Base-by-base conservation (phyloP, 1,140 invertebrate genomes). In the Pteromalus puparum region DNA sequence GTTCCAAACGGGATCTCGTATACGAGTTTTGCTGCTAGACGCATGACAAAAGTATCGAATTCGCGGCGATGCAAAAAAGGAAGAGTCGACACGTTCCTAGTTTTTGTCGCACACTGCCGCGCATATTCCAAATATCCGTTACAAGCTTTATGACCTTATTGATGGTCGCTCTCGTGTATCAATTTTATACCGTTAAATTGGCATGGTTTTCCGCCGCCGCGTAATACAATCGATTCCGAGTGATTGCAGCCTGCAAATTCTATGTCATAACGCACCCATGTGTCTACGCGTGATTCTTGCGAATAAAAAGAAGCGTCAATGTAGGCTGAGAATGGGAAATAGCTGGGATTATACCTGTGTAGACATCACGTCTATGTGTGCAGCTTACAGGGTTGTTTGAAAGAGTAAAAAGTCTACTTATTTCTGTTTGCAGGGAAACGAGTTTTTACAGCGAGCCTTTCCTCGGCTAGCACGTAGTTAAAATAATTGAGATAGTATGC, bases 1-100 rank as follows among this genome's bases (percentile, higher is more conserved):
- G 61, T 76, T 10, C 48, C n/a, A 1, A 76, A 82, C 61, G 34
- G 61, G 81, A 82, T 75, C 21, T 74, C 3, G 10, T 48, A 48
- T 48, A 67, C 81, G 12, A 67, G 72, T 75, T 75, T 82, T 46
- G 81, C 42, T 34, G 9, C 28, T 13, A 68, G 21, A 48, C 68
- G 4, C 30, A 13, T 46, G 38, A 81, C 42, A 72, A 53, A 81
- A 81, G 67, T 53, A 72, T 81, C 18, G 46, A 34, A 65, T 82
- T 65, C 30, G 7, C 48, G 9, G 12, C 5, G 46, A 81, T 5
- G 46, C 46, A 61, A 74, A 1, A 30, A 65, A 38, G 18, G 74
- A 74, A 74, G 1, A 75, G 42, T 73, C n/a, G 48, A 1, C 53
- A 3, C 53, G 7, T 2, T 42, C 26, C 18, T 34, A 34, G 30